Evolutionary conservation across 2,888 invertebrate genomes (phyloP), one percentile per base, ranked within the genome.

Genomic region (Protodeltote pygarga): DNA sequence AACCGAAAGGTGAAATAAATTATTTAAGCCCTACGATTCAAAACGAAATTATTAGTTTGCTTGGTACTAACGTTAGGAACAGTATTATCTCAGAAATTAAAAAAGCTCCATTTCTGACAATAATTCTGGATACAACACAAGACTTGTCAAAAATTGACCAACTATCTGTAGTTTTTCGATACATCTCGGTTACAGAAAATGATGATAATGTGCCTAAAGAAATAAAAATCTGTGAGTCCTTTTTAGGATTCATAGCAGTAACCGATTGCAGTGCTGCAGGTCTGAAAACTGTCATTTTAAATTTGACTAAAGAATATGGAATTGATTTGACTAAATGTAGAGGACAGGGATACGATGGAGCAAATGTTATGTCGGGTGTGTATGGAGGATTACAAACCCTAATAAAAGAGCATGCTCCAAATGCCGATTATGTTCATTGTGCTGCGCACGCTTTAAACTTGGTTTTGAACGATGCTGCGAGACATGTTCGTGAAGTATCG

Each of bases 281-380:
- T n/a, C n/a, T n/a, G n/a, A n/a, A n/a, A n/a, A n/a, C n/a, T n/a
- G n/a, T n/a, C n/a, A n/a, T n/a, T n/a, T 55, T 59, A 51, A 57
- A 61, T 48, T 19, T 24, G 50, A 53, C 23, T 49, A 54, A 58
- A 62, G 58, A 58, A 62, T 55, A 58, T 62, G 55, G 47, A 55
- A 60, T 60, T 60, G 60, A 52, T 64, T 60, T 60, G 51, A 50
- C 52, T 51, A 55, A 54, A 61, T 58, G 58, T 64, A 58, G 60
- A 61, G 52, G 58, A 55, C 58, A 57, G 57, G 64, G 60, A 10
- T 51, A 60, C 48, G 52, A 63, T 59, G 55, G 55, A 55, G 52
- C 51, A 42, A 53, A 57, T 58, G 54, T 58, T 54, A 62, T 62
- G 48, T 62, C 54, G 57, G 48, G 58, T 52, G 54, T 58, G 1